Evolutionary conservation across 2,888 invertebrate genomes (phyloP).

Genomic region (Chymomyza fuscimana): DNA sequence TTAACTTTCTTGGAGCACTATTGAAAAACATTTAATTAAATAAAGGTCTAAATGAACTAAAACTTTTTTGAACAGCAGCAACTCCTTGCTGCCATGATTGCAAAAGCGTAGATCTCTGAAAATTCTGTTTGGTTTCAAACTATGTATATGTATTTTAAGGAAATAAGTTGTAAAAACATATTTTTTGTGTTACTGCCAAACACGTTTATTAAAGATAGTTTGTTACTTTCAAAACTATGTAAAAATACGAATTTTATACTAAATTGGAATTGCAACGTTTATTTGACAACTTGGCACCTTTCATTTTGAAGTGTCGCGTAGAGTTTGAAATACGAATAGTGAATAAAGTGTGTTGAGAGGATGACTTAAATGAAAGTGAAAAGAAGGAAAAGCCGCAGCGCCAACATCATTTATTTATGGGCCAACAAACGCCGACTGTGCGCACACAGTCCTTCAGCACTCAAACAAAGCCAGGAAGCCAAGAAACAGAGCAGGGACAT

Average conservation of each 20-base stretch:
- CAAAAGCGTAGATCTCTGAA: too few species aligned
- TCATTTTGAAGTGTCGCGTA: constrained; percentile 35
- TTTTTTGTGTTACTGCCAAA: too few species aligned
- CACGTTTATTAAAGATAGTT: too few species aligned
- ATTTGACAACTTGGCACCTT: constrained; percentile 13
- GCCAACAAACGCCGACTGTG: background rate
- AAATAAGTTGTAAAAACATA: too few species aligned
- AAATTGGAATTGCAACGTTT: background rate
- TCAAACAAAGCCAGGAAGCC: background rate
- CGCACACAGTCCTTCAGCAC: background rate
- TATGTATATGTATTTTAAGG: too few species aligned
- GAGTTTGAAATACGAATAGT: background rate
- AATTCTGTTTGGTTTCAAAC: too few species aligned
- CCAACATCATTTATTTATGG: constrained; percentile 60
- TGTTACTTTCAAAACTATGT: background rate
- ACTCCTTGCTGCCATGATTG: too few species aligned
- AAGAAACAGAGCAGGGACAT: constrained; percentile 12
- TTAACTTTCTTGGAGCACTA: too few species aligned
- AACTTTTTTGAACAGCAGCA: too few species aligned
- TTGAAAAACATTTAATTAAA: too few species aligned
- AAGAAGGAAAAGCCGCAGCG: constrained; percentile 54
- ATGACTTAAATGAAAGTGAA: constrained; percentile 54
- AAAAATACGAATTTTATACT: background rate
- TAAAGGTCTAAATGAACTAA: too few species aligned
- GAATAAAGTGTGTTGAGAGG: background rate